Conservation (phyloP, 2,888 invertebrate genomes). For the Bruchidius siliquastri region DNA sequence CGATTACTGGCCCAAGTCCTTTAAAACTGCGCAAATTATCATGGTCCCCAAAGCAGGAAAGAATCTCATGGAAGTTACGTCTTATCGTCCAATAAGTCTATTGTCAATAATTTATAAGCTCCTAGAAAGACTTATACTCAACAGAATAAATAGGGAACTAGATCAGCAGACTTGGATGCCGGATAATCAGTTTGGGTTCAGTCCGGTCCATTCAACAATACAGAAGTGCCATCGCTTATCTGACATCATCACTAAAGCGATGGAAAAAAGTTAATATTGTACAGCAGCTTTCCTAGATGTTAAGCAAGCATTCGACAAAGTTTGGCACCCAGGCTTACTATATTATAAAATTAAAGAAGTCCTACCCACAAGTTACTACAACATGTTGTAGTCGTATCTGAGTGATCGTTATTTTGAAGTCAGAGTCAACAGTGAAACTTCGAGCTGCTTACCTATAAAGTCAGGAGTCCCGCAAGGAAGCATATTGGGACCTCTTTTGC, state of each 20-base stretch:
- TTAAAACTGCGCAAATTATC: slow-evolving; percentile 2
- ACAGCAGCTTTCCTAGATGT: slow-evolving; percentile 3
- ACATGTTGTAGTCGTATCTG: not conserved
- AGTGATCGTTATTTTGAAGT: not conserved
- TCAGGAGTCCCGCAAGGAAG: not conserved
- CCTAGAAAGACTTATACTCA: slow-evolving; percentile 1
- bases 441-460: not conserved
- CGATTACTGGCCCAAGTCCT: not conserved
- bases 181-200: slow-evolving; percentile 3
- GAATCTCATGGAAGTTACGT: not conserved
- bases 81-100: slow-evolving; percentile 5
- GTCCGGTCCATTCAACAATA: not conserved
- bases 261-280: not conserved
- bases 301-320: slow-evolving; percentile 1
- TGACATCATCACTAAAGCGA: not conserved
- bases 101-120: slow-evolving; percentile 6
- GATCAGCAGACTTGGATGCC: not conserved
- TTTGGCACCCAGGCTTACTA: slow-evolving; percentile 3
- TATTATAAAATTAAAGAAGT: slow-evolving; percentile 3
- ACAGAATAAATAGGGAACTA: not conserved
- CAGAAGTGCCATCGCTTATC: not conserved
- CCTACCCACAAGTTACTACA: not conserved
- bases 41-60: slow-evolving; percentile 1
- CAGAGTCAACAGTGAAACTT: not conserved
- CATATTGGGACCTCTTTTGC: not conserved